A percentile compares a stretch with the other conserved stretches of the same genome.
Evolutionary conservation across 2,113 vertebrate species (phyloP).

Genomic region (Columba livia): DNA sequence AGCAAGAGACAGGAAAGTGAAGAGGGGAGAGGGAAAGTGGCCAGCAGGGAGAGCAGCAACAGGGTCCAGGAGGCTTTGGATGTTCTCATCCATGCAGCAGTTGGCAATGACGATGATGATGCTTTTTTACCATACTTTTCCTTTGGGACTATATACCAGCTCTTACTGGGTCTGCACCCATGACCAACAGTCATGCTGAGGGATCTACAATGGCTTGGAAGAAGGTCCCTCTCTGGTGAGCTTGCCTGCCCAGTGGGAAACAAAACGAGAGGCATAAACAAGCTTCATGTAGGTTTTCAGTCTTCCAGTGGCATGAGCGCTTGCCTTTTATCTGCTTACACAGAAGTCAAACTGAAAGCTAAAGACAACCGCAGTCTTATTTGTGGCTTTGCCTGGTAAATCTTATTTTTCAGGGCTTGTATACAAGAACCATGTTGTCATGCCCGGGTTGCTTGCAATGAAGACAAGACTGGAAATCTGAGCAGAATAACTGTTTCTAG

Average conservation of each 20-base stretch:
- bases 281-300: neutral
- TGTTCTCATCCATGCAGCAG: neutral
- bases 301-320: neutral
- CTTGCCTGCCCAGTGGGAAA: neutral
- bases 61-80: neutral
- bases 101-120: neutral
- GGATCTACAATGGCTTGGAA: neutral
- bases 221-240: neutral
- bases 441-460: neutral
- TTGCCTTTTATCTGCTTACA: neutral
- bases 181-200: fast-evolving
- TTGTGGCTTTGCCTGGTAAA: neutral
- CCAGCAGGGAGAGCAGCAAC: neutral
- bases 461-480: neutral
- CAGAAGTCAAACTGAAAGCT: constrained; percentile 6
- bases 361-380: neutral
- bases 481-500: neutral
- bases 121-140: neutral
- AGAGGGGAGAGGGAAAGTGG: neutral
- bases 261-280: neutral
- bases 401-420: neutral
- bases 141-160: neutral
- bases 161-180: neutral
- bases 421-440: neutral
- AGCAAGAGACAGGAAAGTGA: neutral